These are phyloP conservation scores for Ochropleura leucogaster DNA, from an alignment of 2,888 invertebrate species.

Conservation along the genomic window DNA sequence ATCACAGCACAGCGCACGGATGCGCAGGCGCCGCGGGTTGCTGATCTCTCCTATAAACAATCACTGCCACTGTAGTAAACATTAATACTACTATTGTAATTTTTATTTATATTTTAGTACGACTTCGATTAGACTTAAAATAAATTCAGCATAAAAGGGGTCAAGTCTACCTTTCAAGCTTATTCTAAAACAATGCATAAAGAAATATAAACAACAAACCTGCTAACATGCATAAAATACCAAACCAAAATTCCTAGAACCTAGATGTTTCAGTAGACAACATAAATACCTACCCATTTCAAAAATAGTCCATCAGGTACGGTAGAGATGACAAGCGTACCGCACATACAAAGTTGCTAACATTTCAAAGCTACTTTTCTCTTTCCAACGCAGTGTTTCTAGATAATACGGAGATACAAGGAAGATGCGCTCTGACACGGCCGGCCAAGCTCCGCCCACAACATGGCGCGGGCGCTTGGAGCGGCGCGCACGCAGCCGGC, in stretches of 20 bases:
- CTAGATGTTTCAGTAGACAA: slow-evolving; percentile 9
- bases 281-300: slow-evolving; percentile 7
- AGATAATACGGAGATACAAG: slow-evolving; percentile 70
- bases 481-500: slow-evolving; percentile 70
- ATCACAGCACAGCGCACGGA: slow-evolving; percentile 61
- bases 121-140: background rate
- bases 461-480: slow-evolving; percentile 79
- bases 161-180: background rate
- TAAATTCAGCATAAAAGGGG: background rate
- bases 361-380: slow-evolving; percentile 72
- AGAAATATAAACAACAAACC: slow-evolving; percentile 22
- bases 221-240: slow-evolving; percentile 15
- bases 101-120: slow-evolving; percentile 26
- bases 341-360: slow-evolving; percentile 37
- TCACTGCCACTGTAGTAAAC: slow-evolving; percentile 77
- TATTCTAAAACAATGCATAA: background rate
- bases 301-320: slow-evolving; percentile 61
- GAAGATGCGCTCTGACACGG: slow-evolving; percentile 70
- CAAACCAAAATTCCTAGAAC: slow-evolving; percentile 10
- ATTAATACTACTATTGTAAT: slow-evolving; percentile 71
- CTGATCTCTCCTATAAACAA: slow-evolving; percentile 82
- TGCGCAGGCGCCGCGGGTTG: slow-evolving; percentile 73
- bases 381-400: slow-evolving; percentile 75
- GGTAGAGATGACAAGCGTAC: slow-evolving; percentile 58
- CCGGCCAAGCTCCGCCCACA: slow-evolving; percentile 81